Evolutionary conservation across 37 sponge, comb jelly and placozoan species (phyloP), one percentile per base, ranked within the genome.

Genomic region (Diacarnus erythraeanus): DNA sequence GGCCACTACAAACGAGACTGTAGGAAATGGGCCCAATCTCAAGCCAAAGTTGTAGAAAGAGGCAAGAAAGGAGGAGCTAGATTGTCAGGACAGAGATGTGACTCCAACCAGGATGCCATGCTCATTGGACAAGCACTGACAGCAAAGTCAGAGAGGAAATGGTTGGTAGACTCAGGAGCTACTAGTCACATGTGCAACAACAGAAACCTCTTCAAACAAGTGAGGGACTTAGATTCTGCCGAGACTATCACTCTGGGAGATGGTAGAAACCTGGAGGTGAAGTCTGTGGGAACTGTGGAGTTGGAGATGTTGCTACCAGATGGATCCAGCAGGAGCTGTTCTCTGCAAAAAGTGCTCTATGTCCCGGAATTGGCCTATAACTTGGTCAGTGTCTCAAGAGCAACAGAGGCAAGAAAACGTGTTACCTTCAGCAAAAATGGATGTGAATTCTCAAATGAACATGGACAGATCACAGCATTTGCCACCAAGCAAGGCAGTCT

Each of bases 401-500:
- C 74, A 3, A 3, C n/a, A n/a, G n/a, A n/a, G n/a, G n/a, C n/a
- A n/a, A n/a, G n/a, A 47, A 47, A 12, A 47, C 51, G 6, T 47
- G 51, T 12, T 15, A 15, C 12, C 12, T 47, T 47, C 51, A 47
- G 51, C 51, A 47, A 47, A 47, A 47, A 12, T 6, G 51, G 51
- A 12, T 47, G 51, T 47, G 51, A 47, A 47, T 47, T 47, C 51
- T 47, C 51, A 47, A 47, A 47, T 47, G 51, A 47, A 15, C 51
- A 12, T 47, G 51, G 51, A 15, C 51, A 47, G 51, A 47, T 12
- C 51, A 47, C 51, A n/a, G n/a, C n/a, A n/a, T n/a, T n/a, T n/a
- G n/a, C n/a, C n/a, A 78, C 73, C 8, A 59, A 54, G 23, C 51
- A 47, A 47, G 89, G 89, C 57, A 83, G 68, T 41, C 80, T 88